Base-by-base conservation (phyloP, 2,888 invertebrate species). In the Cephus runcator region DNA sequence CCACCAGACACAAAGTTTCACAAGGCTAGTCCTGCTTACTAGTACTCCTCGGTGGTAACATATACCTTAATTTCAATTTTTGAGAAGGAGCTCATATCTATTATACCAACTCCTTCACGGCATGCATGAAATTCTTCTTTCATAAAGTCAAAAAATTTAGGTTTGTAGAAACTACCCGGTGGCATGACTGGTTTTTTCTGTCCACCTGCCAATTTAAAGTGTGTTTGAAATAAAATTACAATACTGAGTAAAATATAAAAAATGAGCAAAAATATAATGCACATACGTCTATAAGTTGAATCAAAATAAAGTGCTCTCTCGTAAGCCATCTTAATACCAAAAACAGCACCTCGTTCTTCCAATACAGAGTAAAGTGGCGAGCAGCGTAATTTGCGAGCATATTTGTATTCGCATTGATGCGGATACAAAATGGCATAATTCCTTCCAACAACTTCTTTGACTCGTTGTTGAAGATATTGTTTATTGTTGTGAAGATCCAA, bases 21-120 rank as follows among this genome's bases (percentile, higher is more conserved):
- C 12, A 15, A 15, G 15, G 15, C 15, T 40, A 6, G 4, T 15
- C 40, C 15, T 40, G 1, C 15, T 15, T 40, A 40, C 40, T 15
- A 15, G 40, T 40, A 40, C 40, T 40, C 6, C 15, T 40, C 40
- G 40, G 4, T 40, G 6, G 2, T 34, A 11, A 77, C 75, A 86
- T 90, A 89, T 91, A 95, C 95, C 91, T 93, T 94, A 75, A 96
- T 93, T 91, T 95, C 94, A 85, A 95, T 95, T 91, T 96, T 96
- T 15, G 95, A 94, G 91, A 96, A 96, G 6, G 95, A 95, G 69
- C 95, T 95, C 95, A 96, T 95, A 87, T 96, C 96, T 82, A 96
- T 95, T 76, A 96, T 93, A 76, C 95, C 95, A 73, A 96, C 96
- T n/a, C 95, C 94, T 91, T 96, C 95, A 76, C 95, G 92, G 87